Evolutionary conservation across 1,140 invertebrate genomes (phyloP), one percentile per base, ranked within the genome.

Genomic region (Catajapyx aquilonaris): DNA sequence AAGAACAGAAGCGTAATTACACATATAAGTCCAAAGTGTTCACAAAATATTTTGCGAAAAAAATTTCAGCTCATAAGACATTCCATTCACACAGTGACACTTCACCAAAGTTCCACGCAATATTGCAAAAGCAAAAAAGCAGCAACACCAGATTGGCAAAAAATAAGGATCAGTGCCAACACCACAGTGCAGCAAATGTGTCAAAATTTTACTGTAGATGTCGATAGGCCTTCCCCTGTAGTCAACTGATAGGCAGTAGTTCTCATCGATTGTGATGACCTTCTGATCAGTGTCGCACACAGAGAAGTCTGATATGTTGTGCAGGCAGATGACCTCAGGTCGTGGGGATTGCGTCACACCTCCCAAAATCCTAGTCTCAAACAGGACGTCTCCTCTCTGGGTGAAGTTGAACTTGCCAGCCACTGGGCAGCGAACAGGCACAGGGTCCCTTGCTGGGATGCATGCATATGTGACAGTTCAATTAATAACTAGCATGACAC

Each of bases 341-440:
- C 88, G 68, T 15, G 90, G 90, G 50, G 80, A 84, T 22, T 86
- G 60, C 0, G 91, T 96, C 0, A 95, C 84, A 54, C 91, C 90
- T 34, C 90, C 85, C 23, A 90, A 60, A 51, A 95, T 94, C 55
- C 88, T 65, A 3, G 88, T 95, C 58, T 77, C 76, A 53, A 95
- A 94, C 13, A 66, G 68, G 31, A 85, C 74, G 44, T 90, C 84
- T 20, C 84, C 85, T 46, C 61, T 69, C 59, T 96, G 90, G 1
- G 73, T 73, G 51, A 96, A 96, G 52, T 76, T 83, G 48, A 87
- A 96, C 59, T 94, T 93, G 5, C 93, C 91, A 31, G 86, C 91
- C 1, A 97, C 76, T 0, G 93, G 91, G 58, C 91, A 96, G 34
- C 84, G 70, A 5, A 96, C 78, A 3, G 87, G 80, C 0, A 86